Evolutionary conservation across 2,888 invertebrate genomes (phyloP).

Genomic region (Tubulanus polymorphus): DNA sequence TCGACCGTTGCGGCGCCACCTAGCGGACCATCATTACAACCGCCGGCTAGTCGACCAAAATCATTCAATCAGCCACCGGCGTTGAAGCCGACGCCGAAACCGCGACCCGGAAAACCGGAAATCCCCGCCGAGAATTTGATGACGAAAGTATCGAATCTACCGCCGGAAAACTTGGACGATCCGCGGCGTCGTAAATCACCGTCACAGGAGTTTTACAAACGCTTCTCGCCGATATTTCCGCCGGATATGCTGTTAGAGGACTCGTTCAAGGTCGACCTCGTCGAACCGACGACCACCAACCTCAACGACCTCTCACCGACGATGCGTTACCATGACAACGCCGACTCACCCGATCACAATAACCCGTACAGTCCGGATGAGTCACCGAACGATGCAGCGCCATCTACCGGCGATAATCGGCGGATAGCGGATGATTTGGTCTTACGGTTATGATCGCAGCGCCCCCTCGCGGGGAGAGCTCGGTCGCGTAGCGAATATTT

Average conservation of each 20-base stretch:
- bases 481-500: too few relatives aligned
- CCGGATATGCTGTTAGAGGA: background rate
- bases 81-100: background rate
- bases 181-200: background rate
- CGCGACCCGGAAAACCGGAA: background rate
- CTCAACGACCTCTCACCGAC: background rate
- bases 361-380: background rate
- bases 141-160: background rate
- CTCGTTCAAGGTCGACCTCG: background rate
- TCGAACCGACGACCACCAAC: background rate
- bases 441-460: too few relatives aligned
- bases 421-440: too few relatives aligned
- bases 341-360: background rate
- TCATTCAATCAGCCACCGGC: background rate
- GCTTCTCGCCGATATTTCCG: background rate
- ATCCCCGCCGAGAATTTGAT: background rate
- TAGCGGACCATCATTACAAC: too few relatives aligned
- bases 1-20: too few relatives aligned
- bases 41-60: too few relatives aligned
- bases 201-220: background rate
- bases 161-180: background rate
- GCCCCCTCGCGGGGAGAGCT: too few relatives aligned
- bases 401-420: too few relatives aligned
- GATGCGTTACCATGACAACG: background rate
- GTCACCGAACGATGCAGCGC: conserved; percentile 1